Base-by-base conservation (phyloP, 2,888 invertebrate species). In the Hemicrepidius hirtus region DNA sequence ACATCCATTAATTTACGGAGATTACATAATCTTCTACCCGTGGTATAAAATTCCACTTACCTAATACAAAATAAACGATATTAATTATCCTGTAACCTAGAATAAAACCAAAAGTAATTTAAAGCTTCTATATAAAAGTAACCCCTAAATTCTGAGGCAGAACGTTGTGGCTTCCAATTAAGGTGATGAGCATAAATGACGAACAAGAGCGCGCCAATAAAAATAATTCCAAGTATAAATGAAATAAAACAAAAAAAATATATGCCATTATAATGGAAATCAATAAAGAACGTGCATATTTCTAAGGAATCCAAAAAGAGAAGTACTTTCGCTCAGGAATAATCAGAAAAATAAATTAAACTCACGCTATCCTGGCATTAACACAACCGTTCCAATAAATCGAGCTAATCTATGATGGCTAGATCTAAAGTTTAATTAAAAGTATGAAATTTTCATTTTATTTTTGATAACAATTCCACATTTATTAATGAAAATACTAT, bases 331-430 rank as follows among this genome's bases (percentile, higher is more conserved):
- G 20, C 3, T 12, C 20, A 44, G 24, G 20, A 18, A 60, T 60
- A 60, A 60, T 60, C 44, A 44, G 44, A 60, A 60, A 60, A 60
- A 60, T 60, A 60, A 60, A 44, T 60, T 40, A 44, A 41, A 44
- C 60, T 21, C 24, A 44, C 60, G 41, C 57, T 28, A 57, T 3
- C 13, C 16, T 35, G 35, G 18, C 3, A 37, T 37, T 28, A 57
- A 55, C 32, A 55, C 9, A 55, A n/a, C 16, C 28, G 7, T 16
- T 13, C 28, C n/a, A n/a, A 28, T 21, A 53, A 9, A 13, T 1
- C 12, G 4, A 18, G 12, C 21, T 18, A 57, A 37, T 13, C 3
- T 7, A 37, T 16, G 35, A 10, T 18, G 18, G 20, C 32, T 55
- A 28, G 53, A 55, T 10, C 2, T 55, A 37, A 37, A 57, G 20